Conservation (phyloP, 64 coral and sea anemone species). For the Hydrozoanthus tunicans region DNA sequence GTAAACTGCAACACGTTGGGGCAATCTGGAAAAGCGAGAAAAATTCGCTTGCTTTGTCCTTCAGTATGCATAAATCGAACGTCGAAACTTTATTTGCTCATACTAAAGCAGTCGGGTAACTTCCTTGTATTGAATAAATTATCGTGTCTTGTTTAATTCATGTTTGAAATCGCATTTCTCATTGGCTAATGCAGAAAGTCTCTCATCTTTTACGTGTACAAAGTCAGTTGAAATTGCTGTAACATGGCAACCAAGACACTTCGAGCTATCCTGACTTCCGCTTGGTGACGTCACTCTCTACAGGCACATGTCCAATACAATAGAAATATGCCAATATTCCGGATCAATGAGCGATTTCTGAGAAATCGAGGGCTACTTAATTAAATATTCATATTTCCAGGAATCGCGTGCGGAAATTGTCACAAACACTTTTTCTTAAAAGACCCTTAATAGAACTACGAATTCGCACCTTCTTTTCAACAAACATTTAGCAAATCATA, state of each 20-base stretch:
- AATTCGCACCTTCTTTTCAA: not conserved
- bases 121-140: constrained; percentile 46
- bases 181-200: constrained; percentile 13
- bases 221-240: not conserved
- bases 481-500: not conserved
- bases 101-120: not conserved
- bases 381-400: constrained; percentile 15
- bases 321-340: not conserved
- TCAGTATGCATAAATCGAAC: constrained; percentile 26
- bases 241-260: constrained; percentile 7
- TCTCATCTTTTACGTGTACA: not conserved
- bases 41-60: not conserved
- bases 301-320: not conserved
- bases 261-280: not conserved
- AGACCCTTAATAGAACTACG: not conserved
- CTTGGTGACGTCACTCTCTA: not conserved
- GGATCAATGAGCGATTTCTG: not conserved
- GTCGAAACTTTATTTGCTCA: not conserved
- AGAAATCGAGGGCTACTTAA: constrained; percentile 18
- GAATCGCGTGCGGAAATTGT: not conserved
- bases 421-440: not conserved
- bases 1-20: not conserved
- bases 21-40: constrained; percentile 35
- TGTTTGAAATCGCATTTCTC: constrained; percentile 38
- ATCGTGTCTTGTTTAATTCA: constrained; percentile 34